phyloP scores from a whole-genome alignment of 2,797 vertebrate genomes.

The Orientallactaga sibirica region DNA sequence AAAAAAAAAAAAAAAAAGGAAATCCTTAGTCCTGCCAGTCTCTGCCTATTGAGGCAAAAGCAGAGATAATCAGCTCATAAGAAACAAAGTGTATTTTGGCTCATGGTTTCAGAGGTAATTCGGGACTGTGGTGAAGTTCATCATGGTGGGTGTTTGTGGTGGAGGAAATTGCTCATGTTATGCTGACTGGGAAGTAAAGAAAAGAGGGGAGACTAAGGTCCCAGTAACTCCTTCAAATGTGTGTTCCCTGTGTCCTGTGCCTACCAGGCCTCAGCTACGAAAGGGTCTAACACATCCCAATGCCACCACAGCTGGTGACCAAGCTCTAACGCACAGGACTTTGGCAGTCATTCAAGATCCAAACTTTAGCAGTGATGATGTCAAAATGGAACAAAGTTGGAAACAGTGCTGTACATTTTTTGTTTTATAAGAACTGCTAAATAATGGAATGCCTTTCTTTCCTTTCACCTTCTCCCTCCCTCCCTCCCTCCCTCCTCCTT shows the following conservation, averaged over 20 bases:
- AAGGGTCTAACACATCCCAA: neutral
- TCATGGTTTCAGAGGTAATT: neutral
- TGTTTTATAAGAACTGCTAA: slow-evolving; percentile 26
- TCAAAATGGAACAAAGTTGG: slow-evolving; percentile 49
- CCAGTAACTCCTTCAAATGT: neutral
- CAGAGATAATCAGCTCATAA: neutral
- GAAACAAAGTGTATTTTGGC: neutral
- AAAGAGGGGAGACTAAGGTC: neutral
- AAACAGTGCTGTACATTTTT: neutral
- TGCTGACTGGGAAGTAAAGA: neutral
- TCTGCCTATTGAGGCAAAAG: neutral
- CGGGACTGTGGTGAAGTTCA: no score
- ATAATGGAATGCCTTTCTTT: neutral
- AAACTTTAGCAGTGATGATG: neutral
- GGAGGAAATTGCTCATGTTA: no score
- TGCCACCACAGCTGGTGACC: neutral
- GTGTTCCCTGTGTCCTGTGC: neutral
- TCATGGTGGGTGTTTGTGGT: no score
- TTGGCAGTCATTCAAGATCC: neutral
- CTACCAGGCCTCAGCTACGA: neutral
- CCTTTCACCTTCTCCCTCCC: no score
- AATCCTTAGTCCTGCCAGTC: neutral
- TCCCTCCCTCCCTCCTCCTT: neutral
- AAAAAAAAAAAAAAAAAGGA: neutral
- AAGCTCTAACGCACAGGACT: neutral